Percentiles rank a stretch among this genome's conserved stretches.
Evolutionary conservation across 1,140 invertebrate genomes (phyloP).

Genomic region (Hyposmocoma kahamanoa): DNA sequence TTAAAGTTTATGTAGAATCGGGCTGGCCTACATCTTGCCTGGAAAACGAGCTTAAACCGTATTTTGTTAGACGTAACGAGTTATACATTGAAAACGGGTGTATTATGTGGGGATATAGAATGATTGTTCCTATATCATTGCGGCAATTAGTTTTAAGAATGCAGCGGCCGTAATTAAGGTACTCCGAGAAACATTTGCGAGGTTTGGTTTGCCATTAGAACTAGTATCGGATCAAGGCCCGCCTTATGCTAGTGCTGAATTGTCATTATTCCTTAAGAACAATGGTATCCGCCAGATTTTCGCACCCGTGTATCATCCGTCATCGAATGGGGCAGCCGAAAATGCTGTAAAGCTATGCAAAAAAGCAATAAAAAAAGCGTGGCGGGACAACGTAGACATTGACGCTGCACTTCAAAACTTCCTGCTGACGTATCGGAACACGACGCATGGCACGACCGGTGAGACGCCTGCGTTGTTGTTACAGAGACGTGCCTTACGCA

Average conservation of each 20-base stretch:
- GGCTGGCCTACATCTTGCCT: neutral
- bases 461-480: too few relatives aligned
- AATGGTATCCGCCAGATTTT: neutral
- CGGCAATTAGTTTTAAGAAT: too few relatives aligned
- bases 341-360: neutral
- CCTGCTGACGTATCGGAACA: neutral
- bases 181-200: neutral
- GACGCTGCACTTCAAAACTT: neutral
- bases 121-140: neutral
- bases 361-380: neutral
- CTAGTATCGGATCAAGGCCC: neutral
- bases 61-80: neutral
- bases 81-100: neutral
- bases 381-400: neutral
- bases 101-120: neutral
- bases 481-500: too few relatives aligned
- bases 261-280: neutral
- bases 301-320: neutral
- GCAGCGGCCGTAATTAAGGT: neutral
- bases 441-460: too few relatives aligned
- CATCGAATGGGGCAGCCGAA: neutral
- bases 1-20: neutral
- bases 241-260: neutral
- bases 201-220: neutral
- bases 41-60: neutral